These are phyloP conservation scores for Lacerta bilineata DNA, from an alignment of 2,797 vertebrate genomes.

Conservation along the genomic window DNA sequence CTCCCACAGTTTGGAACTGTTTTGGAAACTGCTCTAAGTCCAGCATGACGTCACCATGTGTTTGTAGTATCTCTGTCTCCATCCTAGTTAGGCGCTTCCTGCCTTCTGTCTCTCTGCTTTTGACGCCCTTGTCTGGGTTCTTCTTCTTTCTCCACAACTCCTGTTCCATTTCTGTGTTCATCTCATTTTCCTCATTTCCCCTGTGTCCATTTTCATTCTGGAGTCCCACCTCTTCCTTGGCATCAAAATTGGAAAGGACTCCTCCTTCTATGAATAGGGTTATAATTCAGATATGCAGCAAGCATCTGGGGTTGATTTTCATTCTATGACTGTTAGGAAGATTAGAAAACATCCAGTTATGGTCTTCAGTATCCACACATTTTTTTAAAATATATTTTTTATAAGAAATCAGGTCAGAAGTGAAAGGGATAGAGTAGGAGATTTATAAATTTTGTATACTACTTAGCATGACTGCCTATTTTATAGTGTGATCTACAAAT, in stretches of 20 bases:
- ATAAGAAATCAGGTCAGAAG: background rate
- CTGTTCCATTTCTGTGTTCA: background rate
- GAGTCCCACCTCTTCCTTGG: background rate
- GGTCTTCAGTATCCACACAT: background rate
- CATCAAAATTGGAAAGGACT: background rate
- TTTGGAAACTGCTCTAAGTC: conserved; percentile 70
- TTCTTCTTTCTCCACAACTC: conserved; percentile 68
- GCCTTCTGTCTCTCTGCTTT: conserved; percentile 69
- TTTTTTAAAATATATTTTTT: background rate
- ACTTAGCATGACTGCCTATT: background rate
- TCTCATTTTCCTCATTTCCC: conserved; percentile 51
- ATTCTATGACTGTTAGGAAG: conserved; percentile 10
- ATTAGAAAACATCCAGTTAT: background rate
- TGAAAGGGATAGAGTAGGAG: background rate
- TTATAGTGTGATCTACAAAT: background rate
- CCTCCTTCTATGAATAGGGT: background rate
- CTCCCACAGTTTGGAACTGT: conserved; percentile 63
- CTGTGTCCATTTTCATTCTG: background rate
- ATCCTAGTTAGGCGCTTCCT: conserved; percentile 77
- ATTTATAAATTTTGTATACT: background rate
- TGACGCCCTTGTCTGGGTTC: conserved; percentile 48
- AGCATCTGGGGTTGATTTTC: background rate
- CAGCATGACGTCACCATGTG: conserved; percentile 55
- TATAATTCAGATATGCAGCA: background rate
- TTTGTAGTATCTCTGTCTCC: conserved; percentile 78